Evolutionary conservation across 2,888 invertebrate genomes (phyloP).

Genomic region (Tolmerus cingulatus): DNA sequence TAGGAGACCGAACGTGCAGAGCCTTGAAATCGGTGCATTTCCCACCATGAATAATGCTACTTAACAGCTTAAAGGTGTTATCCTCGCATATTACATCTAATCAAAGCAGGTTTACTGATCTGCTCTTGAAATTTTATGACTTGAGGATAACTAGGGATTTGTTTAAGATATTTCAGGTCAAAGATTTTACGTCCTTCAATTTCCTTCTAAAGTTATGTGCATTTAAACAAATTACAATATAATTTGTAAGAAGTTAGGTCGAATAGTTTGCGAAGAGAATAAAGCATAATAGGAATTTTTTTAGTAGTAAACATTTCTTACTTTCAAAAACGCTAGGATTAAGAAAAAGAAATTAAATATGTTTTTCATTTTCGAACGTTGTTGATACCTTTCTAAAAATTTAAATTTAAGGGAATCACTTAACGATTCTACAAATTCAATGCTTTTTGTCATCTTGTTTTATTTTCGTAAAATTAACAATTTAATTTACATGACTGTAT

Average conservation of each 20-base stretch:
- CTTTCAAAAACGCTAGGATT: no score
- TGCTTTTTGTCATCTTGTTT: no score
- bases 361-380: no score
- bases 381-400: no score
- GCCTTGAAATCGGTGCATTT: slow-evolving; percentile 44
- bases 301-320: no score
- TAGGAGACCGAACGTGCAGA: slow-evolving; percentile 38
- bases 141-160: neutral
- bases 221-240: neutral
- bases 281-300: no score
- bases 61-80: slow-evolving; percentile 28
- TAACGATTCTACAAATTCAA: no score
- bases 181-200: neutral
- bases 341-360: no score
- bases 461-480: no score
- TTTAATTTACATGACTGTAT: no score
- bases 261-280: neutral
- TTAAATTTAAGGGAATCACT: no score
- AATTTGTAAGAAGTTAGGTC: neutral
- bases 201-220: neutral
- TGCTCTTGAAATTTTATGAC: slow-evolving; percentile 3
- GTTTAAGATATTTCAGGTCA: neutral
- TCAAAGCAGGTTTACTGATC: slow-evolving; percentile 5
- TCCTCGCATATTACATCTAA: slow-evolving; percentile 15
- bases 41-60: neutral